Evolutionary conservation across 1,140 invertebrate species (phyloP).

Genomic region (Proales similis): DNA sequence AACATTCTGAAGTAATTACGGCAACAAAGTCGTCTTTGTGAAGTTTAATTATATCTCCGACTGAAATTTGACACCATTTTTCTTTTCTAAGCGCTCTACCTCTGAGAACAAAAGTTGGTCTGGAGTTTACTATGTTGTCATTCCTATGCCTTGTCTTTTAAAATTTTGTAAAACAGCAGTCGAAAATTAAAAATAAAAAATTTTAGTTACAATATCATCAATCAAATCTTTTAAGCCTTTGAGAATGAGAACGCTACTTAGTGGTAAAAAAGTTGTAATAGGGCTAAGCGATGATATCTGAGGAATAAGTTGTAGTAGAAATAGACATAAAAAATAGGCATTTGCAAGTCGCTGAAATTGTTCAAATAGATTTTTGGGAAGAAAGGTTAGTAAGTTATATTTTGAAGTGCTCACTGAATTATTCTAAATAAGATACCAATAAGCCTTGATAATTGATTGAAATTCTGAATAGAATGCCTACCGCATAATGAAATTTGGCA

Average conservation of each 20-base stretch:
- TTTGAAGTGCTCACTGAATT: constrained; percentile 87
- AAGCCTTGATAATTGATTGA: constrained; percentile 41
- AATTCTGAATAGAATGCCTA: constrained; percentile 58
- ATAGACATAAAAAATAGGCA: constrained; percentile 94
- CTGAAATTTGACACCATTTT: constrained; percentile 71
- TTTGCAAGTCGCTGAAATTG: constrained; percentile 96
- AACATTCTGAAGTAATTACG: too few relatives aligned
- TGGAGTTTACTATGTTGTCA: constrained; percentile 89
- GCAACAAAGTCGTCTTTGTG: constrained; percentile 35
- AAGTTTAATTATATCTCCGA: constrained; percentile 37
- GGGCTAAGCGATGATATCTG: constrained; percentile 93
- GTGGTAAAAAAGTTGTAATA: constrained; percentile 89
- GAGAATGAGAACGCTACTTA: constrained; percentile 85
- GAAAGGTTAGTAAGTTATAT: constrained; percentile 83
- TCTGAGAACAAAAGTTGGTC: constrained; percentile 62
- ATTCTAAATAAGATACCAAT: constrained; percentile 5
- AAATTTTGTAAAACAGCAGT: constrained; percentile 6
- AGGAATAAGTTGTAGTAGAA: constrained; percentile 86
- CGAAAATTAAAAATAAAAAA: constrained; percentile 3
- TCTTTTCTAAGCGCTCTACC: constrained; percentile 79
- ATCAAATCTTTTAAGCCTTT: constrained; percentile 96
- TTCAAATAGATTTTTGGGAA: constrained; percentile 92
- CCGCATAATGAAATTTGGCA: constrained; percentile 90
- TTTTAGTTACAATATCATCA: constrained; percentile 70
- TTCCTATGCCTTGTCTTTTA: constrained; percentile 63